Conservation (phyloP, 2,113 vertebrate genomes). For the Conger conger region DNA sequence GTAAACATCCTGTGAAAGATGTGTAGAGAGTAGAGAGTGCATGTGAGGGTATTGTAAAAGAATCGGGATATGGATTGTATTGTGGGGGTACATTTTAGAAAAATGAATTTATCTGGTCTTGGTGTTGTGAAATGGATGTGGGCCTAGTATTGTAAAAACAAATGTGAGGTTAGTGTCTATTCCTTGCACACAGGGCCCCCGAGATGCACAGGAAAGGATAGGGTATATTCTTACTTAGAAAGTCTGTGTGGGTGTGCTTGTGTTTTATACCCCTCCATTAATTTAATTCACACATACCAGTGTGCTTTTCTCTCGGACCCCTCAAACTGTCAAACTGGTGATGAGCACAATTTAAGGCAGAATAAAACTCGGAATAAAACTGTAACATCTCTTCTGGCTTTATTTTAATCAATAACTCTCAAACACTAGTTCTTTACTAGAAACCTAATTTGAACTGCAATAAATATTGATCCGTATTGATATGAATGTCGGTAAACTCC, state of each 20-base stretch:
- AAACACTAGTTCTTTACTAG: too few relatives aligned
- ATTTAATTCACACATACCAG: background rate
- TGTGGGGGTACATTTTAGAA: too few relatives aligned
- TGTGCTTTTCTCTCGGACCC: background rate
- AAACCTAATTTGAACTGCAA: too few relatives aligned
- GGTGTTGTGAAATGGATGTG: too few relatives aligned
- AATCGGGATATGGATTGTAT: too few relatives aligned
- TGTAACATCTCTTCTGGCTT: background rate
- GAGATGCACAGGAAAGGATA: background rate
- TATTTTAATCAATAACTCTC: background rate
- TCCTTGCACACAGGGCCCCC: background rate
- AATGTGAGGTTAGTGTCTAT: background rate
- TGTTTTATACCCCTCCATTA: background rate
- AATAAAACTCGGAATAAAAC: conserved; percentile 16
- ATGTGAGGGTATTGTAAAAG: too few relatives aligned
- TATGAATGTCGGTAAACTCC: too few relatives aligned
- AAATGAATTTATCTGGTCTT: too few relatives aligned
- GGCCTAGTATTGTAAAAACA: too few relatives aligned
- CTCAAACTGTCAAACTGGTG: background rate
- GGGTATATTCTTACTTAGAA: background rate
- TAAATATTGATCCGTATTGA: too few relatives aligned
- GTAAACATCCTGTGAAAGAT: background rate
- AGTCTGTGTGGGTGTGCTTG: background rate
- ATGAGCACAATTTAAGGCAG: conserved; percentile 6
- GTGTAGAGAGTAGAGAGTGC: too few relatives aligned